Evolutionary conservation across 2,888 invertebrate genomes (phyloP).

Genomic region (Diaperis boleti): DNA sequence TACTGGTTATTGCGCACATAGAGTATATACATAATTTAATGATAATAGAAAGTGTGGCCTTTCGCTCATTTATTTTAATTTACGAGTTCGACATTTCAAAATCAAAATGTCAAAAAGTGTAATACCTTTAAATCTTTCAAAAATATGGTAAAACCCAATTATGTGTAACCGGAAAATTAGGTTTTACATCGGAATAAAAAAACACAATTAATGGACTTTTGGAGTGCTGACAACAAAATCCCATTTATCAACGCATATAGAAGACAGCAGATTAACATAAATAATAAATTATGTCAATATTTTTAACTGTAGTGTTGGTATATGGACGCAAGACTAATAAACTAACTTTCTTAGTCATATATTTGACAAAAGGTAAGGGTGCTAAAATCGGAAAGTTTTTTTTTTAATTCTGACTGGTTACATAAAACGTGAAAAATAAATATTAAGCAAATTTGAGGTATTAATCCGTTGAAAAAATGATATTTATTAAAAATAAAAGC

Average conservation of each 20-base stretch:
- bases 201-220: too few species aligned
- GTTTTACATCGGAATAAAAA: too few species aligned
- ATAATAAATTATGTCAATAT: neutral
- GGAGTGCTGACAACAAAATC: too few species aligned
- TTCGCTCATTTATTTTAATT: slow-evolving; percentile 1
- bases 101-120: neutral
- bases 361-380: slow-evolving; percentile 30
- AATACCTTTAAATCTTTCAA: too few species aligned
- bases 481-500: neutral
- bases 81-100: slow-evolving; percentile 1
- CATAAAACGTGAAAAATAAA: slow-evolving; percentile 18
- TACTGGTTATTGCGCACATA: slow-evolving; percentile 5
- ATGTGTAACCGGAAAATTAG: too few species aligned
- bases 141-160: too few species aligned
- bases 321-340: too few species aligned
- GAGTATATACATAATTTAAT: neutral
- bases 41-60: slow-evolving; percentile 4
- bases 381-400: slow-evolving; percentile 16
- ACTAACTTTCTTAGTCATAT: slow-evolving; percentile 18
- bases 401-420: too few species aligned
- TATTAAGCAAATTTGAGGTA: neutral
- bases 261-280: neutral
- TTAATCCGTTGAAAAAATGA: neutral
- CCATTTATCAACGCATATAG: neutral
- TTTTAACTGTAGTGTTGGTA: too few species aligned